phyloP scores from a whole-genome alignment of 2,888 invertebrate species.

The Pristionchus exspectatus region DNA sequence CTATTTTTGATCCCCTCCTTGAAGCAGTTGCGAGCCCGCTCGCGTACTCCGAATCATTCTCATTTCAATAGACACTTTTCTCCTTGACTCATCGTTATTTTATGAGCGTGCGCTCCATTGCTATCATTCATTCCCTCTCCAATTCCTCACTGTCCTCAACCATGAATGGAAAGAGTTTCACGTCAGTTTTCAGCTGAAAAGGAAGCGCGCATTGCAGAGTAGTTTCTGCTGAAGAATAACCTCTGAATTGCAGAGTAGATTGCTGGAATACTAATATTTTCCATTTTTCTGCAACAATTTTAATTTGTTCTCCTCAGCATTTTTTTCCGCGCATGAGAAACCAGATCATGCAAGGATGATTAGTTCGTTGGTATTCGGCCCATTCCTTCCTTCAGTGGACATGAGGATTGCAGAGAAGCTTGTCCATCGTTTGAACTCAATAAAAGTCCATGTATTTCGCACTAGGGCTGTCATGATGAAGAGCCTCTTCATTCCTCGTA shows the following conservation, averaged over 20 bases:
- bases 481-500: too few relatives aligned
- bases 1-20: neutral
- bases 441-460: neutral
- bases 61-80: conserved; percentile 7
- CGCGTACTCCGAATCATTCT: neutral
- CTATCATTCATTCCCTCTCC: neutral
- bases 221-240: neutral
- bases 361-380: too few relatives aligned
- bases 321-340: too few relatives aligned
- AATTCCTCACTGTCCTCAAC: neutral
- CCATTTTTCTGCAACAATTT: too few relatives aligned
- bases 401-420: too few relatives aligned
- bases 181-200: too few relatives aligned
- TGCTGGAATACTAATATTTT: too few relatives aligned
- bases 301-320: too few relatives aligned
- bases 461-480: too few relatives aligned
- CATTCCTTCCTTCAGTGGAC: too few relatives aligned
- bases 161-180: neutral
- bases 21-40: neutral
- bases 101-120: neutral
- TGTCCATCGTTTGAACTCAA: neutral
- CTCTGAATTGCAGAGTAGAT: neutral
- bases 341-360: too few relatives aligned
- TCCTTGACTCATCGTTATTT: conserved; percentile 8
- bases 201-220: neutral